Evolutionary conservation across 2,797 vertebrate genomes (phyloP).

Genomic region (Echeneis naucrates): DNA sequence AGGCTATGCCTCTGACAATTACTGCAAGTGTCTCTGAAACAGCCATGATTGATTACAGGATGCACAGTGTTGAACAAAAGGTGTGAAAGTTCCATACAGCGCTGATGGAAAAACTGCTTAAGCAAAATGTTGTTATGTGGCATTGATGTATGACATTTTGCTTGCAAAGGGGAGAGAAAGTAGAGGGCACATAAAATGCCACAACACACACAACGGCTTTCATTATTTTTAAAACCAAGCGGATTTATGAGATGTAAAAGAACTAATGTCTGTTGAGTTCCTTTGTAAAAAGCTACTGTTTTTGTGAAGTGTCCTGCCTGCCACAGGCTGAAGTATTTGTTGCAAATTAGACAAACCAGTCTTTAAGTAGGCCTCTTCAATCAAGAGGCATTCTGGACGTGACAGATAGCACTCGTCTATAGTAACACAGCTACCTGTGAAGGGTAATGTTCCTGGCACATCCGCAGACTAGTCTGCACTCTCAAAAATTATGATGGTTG

Average conservation of each 20-base stretch:
- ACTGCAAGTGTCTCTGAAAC: constrained; percentile 46
- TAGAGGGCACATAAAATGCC: constrained; percentile 9
- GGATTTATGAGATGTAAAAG: constrained; percentile 9
- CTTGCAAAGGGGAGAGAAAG: constrained; percentile 10
- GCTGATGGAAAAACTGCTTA: constrained; percentile 46
- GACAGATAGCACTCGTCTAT: constrained; percentile 39
- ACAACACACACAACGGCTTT: constrained; percentile 18
- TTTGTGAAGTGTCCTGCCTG: constrained; percentile 6
- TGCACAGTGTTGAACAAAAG: constrained; percentile 59
- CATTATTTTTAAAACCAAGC: constrained; percentile 8
- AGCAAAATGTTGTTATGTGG: constrained; percentile 47
- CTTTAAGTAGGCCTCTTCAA: constrained; percentile 32
- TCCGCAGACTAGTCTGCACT: neutral
- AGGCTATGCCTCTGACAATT: constrained; percentile 68
- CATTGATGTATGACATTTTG: constrained; percentile 35
- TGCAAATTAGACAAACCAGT: neutral
- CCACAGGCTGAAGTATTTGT: neutral
- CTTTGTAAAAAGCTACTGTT: neutral
- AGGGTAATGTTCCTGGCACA: constrained; percentile 21
- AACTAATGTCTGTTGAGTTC: constrained; percentile 15
- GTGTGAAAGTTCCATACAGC: constrained; percentile 57
- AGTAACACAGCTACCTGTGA: constrained; percentile 27
- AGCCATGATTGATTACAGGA: constrained; percentile 79
- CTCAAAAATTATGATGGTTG: constrained; percentile 22
- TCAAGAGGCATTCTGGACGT: constrained; percentile 47